A percentile compares a stretch with the other conserved stretches of the same genome.
These are phyloP conservation scores for Thalassoma bifasciatum DNA, from an alignment of 2,113 vertebrate genomes.

Conservation along the genomic window DNA sequence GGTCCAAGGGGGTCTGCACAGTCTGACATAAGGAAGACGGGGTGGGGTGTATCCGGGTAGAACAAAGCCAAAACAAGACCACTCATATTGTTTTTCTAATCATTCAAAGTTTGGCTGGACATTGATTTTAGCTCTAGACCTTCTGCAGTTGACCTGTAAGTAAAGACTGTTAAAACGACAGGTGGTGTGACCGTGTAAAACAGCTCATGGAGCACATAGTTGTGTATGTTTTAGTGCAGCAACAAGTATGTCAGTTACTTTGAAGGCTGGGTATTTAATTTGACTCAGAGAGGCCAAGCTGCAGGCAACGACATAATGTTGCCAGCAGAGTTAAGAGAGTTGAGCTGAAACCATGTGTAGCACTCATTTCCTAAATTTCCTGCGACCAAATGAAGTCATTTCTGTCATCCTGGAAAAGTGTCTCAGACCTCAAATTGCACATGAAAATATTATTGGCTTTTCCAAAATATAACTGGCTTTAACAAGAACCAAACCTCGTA, in stretches of 20 bases:
- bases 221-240: conserved; percentile 2
- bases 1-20: conserved; percentile 24
- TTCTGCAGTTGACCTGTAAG: background rate
- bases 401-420: conserved; percentile 18
- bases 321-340: conserved; percentile 32
- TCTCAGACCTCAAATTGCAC: conserved; percentile 7
- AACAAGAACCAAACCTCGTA: background rate
- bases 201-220: background rate
- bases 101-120: conserved; percentile 7
- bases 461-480: background rate
- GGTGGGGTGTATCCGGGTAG: conserved; percentile 29
- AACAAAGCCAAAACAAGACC: conserved; percentile 42
- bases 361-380: conserved; percentile 50
- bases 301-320: conserved; percentile 43
- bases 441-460: conserved; percentile 1
- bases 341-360: conserved; percentile 42
- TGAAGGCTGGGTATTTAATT: conserved; percentile 48
- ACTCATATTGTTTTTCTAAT: conserved; percentile 25
- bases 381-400: conserved; percentile 43
- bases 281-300: conserved; percentile 27
- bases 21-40: conserved; percentile 27
- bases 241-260: conserved; percentile 16
- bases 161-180: conserved; percentile 2
- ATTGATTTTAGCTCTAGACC: background rate
- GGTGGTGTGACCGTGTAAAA: background rate